A percentile compares a stretch with the other conserved stretches of the same genome.
These are phyloP conservation scores for Diabrotica virgifera DNA, from an alignment of 1,140 invertebrate species.

Conservation along the genomic window DNA sequence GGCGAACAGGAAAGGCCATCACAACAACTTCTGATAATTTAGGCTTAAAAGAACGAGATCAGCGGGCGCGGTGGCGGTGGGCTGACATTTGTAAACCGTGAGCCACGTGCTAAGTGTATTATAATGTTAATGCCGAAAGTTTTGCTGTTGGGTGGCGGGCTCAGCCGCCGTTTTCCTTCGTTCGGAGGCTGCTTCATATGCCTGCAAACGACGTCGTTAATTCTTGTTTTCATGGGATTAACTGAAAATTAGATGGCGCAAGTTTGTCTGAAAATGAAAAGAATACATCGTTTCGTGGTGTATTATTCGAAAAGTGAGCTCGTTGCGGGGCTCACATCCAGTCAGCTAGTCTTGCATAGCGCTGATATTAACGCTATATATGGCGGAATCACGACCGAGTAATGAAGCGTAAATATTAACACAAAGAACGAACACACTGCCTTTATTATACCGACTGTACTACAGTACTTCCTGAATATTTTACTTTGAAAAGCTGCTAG, in stretches of 20 bases:
- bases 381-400: conserved; percentile 32
- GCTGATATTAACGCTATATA: conserved; percentile 35
- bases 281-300: conserved; percentile 42
- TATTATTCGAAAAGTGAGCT: conserved; percentile 45
- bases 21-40: conserved; percentile 13
- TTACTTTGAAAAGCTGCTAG: conserved; percentile 10
- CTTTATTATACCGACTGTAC: conserved; percentile 22
- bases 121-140: conserved; percentile 46
- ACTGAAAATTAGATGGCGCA: conserved; percentile 50
- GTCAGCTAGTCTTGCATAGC: conserved; percentile 25
- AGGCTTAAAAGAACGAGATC: conserved; percentile 10
- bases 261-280: conserved; percentile 47
- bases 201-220: conserved; percentile 48
- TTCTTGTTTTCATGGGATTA: conserved; percentile 50
- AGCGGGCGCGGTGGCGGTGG: conserved; percentile 1
- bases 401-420: conserved; percentile 44
- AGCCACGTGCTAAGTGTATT: conserved; percentile 41
- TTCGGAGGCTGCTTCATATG: conserved; percentile 43
- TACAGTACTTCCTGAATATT: conserved; percentile 32
- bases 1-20: background rate
- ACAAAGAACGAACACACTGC: conserved; percentile 36
- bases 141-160: conserved; percentile 40
- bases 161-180: conserved; percentile 27
- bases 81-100: conserved; percentile 10
- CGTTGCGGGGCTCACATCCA: conserved; percentile 26